Base-by-base conservation (phyloP, 2,797 vertebrate genomes). In the Gymnopithys bicolor region DNA sequence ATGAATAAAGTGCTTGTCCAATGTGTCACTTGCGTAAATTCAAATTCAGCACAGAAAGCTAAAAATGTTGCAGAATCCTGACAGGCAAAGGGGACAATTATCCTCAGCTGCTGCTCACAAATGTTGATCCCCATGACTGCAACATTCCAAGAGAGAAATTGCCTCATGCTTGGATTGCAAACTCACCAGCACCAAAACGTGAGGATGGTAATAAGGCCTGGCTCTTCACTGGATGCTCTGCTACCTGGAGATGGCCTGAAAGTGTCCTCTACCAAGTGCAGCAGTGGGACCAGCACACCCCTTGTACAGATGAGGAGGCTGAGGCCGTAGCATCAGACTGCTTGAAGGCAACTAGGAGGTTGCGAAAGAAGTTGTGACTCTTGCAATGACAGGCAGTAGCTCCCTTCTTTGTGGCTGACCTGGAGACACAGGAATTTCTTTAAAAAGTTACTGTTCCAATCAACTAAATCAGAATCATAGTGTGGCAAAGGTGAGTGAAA, bases 31-130 rank as follows among this genome's bases (percentile, higher is more conserved):
- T 41, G 67, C 56, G 3, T 93, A 95, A 96, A 95, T 95, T 83
- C 82, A 93, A 95, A 96, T 95, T 94, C 82, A 56, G 58, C 22
- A 15, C 75, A 69, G 90, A 96, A 96, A 96, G 46, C 78, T 92
- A 94, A 91, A 97, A 94, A 84, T 41, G 60, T 93, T 81, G 56
- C 95, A 86, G 62, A 93, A 89, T 94, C 75, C 83, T 97, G 91
- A 97, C 89, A 96, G 87, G 77, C 75, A 90, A 92, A 94, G 48
- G 59, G 63, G 82, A 93, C 92, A 96, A 92, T 97, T 95, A 96
- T 84, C 66, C 69, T 87, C 86, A 84, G 92, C 92, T 94, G 85
- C 6, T 95, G 85, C 80, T 94, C 85, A 89, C 45, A 79, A 84
- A 85, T 1, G 2, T 45, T 66, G n/a, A 71, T 83, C 74, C 67